A percentile compares a stretch with the other conserved stretches of the same genome.
These are phyloP conservation scores for Patella ulyssiponensis DNA, from an alignment of 2,888 invertebrate genomes.

Conservation along the genomic window DNA sequence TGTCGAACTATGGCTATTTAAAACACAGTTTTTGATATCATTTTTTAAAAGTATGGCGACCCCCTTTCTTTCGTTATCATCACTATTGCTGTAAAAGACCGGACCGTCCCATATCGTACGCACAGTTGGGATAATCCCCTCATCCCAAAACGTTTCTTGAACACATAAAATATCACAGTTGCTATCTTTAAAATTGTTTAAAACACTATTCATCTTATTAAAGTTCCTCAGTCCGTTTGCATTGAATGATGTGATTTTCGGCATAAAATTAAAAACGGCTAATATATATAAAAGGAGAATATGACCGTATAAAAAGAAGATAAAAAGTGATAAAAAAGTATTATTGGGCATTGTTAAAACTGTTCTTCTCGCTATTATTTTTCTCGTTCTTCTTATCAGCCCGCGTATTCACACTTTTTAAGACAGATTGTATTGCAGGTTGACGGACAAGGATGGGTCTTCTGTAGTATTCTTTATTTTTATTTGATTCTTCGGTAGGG, in stretches of 20 bases:
- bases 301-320: no score
- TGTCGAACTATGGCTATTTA: neutral
- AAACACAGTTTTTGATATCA: neutral
- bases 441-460: no score
- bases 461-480: no score
- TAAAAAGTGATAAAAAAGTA: no score
- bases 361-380: no score
- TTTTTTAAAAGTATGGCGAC: constrained; percentile 22
- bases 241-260: neutral
- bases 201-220: neutral
- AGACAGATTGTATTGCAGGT: no score
- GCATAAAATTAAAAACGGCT: neutral
- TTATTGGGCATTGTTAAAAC: no score
- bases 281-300: no score
- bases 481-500: no score
- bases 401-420: no score
- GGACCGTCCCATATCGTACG: constrained; percentile 12
- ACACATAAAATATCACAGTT: neutral
- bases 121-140: neutral
- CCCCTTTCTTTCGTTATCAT: neutral
- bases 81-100: neutral
- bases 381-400: no score
- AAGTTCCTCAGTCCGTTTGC: neutral
- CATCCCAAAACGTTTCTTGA: constrained; percentile 21
- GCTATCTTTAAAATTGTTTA: neutral